Percentiles rank a stretch among this genome's conserved stretches.
phyloP scores from a whole-genome alignment of 2,113 vertebrate species.

The Bubo bubo region DNA sequence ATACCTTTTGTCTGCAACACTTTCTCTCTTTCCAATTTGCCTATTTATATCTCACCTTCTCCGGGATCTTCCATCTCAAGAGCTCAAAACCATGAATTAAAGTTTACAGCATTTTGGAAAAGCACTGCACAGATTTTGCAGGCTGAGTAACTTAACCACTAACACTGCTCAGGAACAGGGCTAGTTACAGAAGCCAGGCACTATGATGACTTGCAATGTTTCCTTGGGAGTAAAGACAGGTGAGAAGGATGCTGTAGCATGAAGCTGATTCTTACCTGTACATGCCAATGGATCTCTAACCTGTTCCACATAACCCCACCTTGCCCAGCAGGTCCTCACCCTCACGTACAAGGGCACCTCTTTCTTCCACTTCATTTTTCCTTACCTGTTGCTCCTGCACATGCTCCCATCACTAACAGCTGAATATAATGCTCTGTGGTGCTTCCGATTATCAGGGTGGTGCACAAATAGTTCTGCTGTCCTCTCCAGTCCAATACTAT shows the following conservation, averaged over 20 bases:
- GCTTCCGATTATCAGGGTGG: background rate
- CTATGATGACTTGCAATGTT: rapidly evolving
- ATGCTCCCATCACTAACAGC: background rate
- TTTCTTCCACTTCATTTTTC: background rate
- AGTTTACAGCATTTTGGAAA: rapidly evolving
- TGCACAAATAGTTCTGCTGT: background rate
- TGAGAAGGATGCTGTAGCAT: background rate
- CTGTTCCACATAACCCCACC: background rate
- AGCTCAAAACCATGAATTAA: background rate
- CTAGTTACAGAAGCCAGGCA: background rate
- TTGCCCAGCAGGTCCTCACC: background rate
- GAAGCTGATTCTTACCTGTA: background rate
- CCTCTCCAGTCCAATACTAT: background rate
- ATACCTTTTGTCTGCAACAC: background rate
- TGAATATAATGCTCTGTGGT: background rate
- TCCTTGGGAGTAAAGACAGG: background rate
- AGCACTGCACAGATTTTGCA: background rate
- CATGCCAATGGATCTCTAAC: rapidly evolving
- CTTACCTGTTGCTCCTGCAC: background rate
- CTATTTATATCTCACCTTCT: background rate
- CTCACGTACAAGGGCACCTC: background rate
- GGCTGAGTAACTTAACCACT: background rate
- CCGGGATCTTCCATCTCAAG: background rate
- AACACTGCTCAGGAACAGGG: background rate
- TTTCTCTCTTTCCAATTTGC: background rate